These are phyloP conservation scores for Sebastes dallii DNA, from an alignment of 2,797 vertebrate genomes.

Conservation along the genomic window DNA sequence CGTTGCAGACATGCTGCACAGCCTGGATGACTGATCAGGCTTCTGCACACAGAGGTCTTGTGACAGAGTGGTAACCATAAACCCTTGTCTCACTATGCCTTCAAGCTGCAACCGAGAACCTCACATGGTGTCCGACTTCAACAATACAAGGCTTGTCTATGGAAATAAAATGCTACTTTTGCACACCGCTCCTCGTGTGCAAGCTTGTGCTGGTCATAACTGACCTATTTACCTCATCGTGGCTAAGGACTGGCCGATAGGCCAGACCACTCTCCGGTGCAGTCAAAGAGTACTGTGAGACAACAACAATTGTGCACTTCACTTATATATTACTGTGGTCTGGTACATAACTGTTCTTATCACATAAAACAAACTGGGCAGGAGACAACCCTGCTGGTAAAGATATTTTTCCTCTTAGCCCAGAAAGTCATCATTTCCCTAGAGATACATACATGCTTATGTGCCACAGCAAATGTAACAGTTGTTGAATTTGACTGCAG, in stretches of 20 bases:
- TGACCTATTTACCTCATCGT: conserved; percentile 39
- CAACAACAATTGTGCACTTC: background rate
- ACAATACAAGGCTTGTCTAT: conserved; percentile 58
- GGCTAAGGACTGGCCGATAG: background rate
- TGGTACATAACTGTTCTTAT: background rate
- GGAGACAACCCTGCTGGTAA: background rate
- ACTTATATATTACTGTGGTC: background rate
- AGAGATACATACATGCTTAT: background rate
- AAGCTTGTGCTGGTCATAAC: conserved; percentile 14
- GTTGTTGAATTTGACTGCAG: background rate
- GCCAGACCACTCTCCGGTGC: background rate
- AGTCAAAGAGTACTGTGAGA: background rate
- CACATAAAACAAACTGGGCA: background rate
- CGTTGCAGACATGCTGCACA: conserved; percentile 71
- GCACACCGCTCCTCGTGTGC: conserved; percentile 4
- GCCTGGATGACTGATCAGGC: conserved; percentile 38
- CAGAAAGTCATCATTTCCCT: background rate
- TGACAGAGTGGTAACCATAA: conserved; percentile 70
- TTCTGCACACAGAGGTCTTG: conserved; percentile 61
- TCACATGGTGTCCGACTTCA: conserved; percentile 51
- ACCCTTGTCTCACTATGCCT: conserved; percentile 60
- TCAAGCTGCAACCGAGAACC: conserved; percentile 44
- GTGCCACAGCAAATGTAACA: background rate
- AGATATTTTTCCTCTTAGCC: background rate
- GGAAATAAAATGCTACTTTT: background rate